These are phyloP conservation scores for Corythoichthys intestinalis DNA, from an alignment of 2,113 vertebrate genomes.

Conservation along the genomic window DNA sequence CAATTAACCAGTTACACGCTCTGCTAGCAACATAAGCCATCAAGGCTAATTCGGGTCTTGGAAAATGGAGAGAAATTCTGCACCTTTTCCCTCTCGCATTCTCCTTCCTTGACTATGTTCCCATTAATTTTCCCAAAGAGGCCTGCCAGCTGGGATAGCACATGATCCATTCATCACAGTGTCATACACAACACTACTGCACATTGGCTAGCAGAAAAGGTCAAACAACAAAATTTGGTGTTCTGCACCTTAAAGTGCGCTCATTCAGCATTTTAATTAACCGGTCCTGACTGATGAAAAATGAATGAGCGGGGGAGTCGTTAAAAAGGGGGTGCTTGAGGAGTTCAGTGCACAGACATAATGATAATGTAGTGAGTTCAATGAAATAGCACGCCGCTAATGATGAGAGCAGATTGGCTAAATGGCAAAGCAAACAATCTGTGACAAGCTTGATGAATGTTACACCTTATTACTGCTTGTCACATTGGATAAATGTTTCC, in stretches of 20 bases:
- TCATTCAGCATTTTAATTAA: conserved; percentile 72
- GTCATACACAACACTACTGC: conserved; percentile 36
- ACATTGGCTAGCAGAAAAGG: conserved; percentile 61
- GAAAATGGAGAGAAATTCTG: conserved; percentile 23
- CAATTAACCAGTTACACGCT: conserved; percentile 34
- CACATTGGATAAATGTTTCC: conserved; percentile 28
- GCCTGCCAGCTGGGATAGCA: conserved; percentile 55
- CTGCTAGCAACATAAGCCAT: conserved; percentile 24
- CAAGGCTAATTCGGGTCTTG: conserved; percentile 15
- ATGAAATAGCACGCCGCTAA: conserved; percentile 34
- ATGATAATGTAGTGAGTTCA: conserved; percentile 55
- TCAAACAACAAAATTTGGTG: conserved; percentile 63
- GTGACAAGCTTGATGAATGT: conserved; percentile 34
- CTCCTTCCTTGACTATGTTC: conserved; percentile 34
- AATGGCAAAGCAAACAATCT: conserved; percentile 33
- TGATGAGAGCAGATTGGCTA: conserved; percentile 26
- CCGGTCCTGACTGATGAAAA: conserved; percentile 49
- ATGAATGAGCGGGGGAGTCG: conserved; percentile 46
- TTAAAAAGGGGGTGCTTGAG: conserved; percentile 49
- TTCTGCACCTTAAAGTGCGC: conserved; percentile 62
- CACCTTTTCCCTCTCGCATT: conserved; percentile 10
- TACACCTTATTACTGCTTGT: conserved; percentile 34
- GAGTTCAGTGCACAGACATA: conserved; percentile 45
- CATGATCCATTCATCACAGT: conserved; percentile 64
- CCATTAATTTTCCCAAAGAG: conserved; percentile 62